Conservation (phyloP, 1,140 invertebrate species). For the Zophobas atratus region DNA sequence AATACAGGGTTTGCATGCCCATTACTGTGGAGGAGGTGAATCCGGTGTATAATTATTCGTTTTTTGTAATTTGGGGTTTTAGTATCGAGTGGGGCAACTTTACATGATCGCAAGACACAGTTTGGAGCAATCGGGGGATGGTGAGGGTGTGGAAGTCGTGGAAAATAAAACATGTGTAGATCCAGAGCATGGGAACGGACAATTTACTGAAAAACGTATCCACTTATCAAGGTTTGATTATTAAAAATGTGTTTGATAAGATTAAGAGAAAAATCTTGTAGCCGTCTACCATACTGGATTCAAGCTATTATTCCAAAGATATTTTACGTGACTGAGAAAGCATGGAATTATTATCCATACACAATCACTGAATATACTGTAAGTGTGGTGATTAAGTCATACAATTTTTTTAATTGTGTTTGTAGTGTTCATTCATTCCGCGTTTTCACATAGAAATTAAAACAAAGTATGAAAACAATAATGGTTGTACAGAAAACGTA, state of each 20-base stretch:
- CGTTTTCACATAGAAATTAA: conserved; percentile 90
- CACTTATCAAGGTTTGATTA: conserved; percentile 85
- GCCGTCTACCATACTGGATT: conserved; percentile 92
- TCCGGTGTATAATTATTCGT: conserved; percentile 42
- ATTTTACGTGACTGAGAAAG: conserved; percentile 95
- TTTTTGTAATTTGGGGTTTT: conserved; percentile 59
- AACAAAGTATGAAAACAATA: conserved; percentile 93
- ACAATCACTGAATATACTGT: conserved; percentile 87
- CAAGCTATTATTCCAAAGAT: conserved; percentile 89
- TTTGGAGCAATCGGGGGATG: conserved; percentile 89
- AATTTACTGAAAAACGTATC: conserved; percentile 93
- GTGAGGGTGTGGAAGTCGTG: conserved; percentile 94
- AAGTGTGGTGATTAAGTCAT: conserved; percentile 61
- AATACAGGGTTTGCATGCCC: conserved; percentile 95
- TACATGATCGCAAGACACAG: conserved; percentile 97
- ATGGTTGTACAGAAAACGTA: conserved; percentile 91
- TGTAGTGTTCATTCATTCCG: conserved; percentile 93
- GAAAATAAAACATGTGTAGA: conserved; percentile 87
- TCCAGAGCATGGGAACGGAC: conserved; percentile 85
- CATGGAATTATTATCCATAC: conserved; percentile 96
- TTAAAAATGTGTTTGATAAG: conserved; percentile 25
- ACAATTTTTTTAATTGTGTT: conserved; percentile 48
- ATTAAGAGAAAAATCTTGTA: conserved; percentile 65
- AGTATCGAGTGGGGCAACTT: conserved; percentile 94
- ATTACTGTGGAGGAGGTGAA: conserved; percentile 91